Evolutionary conservation across 2,797 vertebrate species (phyloP).

Genomic region (Pyrocephalus nanus): DNA sequence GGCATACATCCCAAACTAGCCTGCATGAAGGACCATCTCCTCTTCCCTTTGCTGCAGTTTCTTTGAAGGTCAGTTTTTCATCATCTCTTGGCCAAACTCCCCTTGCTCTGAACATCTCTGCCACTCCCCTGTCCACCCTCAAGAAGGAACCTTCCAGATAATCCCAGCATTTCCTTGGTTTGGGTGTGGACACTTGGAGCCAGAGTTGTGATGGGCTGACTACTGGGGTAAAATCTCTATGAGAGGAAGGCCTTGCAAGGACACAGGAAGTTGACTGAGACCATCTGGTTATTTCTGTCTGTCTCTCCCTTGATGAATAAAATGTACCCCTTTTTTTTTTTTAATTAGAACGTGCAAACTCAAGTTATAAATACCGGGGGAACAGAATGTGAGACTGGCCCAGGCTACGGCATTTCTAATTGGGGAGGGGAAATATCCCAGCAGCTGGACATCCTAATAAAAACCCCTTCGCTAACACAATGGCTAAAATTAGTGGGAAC

Average conservation of each 20-base stretch:
- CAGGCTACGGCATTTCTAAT: slow-evolving; percentile 65
- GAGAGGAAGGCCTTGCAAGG: slow-evolving; percentile 13
- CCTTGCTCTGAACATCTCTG: not conserved
- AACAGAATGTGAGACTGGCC: slow-evolving; percentile 76
- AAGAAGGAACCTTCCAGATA: not conserved
- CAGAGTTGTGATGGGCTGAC: not conserved
- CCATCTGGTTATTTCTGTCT: slow-evolving; percentile 25
- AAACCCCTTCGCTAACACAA: slow-evolving; percentile 58
- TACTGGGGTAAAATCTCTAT: not conserved
- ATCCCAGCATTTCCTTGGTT: not conserved
- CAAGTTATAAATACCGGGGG: slow-evolving; percentile 75
- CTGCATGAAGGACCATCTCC: not conserved
- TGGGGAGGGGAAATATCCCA: slow-evolving; percentile 59
- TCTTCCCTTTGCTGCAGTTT: not conserved
- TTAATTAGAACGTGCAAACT: slow-evolving; percentile 62
- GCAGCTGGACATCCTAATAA: slow-evolving; percentile 78
- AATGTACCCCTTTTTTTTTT: not conserved
- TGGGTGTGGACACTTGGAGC: not conserved
- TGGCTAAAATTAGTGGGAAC: slow-evolving; percentile 74
- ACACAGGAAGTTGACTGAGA: slow-evolving; percentile 6
- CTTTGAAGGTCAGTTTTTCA: not conserved
- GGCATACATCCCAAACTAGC: not conserved
- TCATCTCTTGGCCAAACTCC: not conserved
- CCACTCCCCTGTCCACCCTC: not conserved
- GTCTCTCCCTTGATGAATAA: slow-evolving; percentile 27